Percentiles rank a stretch among this genome's conserved stretches.
Evolutionary conservation across 2,888 invertebrate species (phyloP).

Genomic region (Drosophila demipolita): DNA sequence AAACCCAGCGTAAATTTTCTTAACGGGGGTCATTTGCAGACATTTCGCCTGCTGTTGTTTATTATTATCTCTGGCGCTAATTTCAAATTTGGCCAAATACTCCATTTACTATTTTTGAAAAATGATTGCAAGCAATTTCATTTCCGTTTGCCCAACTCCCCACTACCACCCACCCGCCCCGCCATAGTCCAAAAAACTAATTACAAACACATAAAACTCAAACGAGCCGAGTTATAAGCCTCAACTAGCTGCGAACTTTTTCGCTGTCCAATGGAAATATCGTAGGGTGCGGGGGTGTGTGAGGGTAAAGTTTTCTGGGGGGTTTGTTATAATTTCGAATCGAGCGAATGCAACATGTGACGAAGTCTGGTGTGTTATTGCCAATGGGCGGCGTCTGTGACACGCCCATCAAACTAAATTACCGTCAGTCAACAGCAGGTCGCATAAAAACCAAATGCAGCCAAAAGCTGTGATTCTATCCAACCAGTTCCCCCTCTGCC

Average conservation of each 20-base stretch:
- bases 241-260: conserved; percentile 55
- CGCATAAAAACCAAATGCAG: conserved; percentile 61
- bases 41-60: conserved; percentile 69
- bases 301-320: not conserved
- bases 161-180: not conserved
- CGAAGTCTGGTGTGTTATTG: conserved; percentile 48
- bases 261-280: conserved; percentile 38
- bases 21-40: conserved; percentile 21
- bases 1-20: conserved; percentile 19
- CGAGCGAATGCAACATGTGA: conserved; percentile 69
- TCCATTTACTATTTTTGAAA: conserved; percentile 82
- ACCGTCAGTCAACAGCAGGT: conserved; percentile 44
- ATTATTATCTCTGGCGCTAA: conserved; percentile 75
- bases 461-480: conserved; percentile 43
- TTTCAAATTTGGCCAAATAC: conserved; percentile 77
- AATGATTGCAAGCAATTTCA: conserved; percentile 82
- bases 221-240: conserved; percentile 59
- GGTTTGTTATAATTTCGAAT: not conserved
- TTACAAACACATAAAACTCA: conserved; percentile 80
- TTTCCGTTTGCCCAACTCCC: conserved; percentile 65
- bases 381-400: conserved; percentile 59
- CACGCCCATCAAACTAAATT: conserved; percentile 80
- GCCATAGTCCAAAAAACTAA: conserved; percentile 72
- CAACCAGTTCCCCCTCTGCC: not conserved
- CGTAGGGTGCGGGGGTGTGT: not conserved